Base-by-base conservation (phyloP, 2,888 invertebrate species). In the Caenorhabditis japonica region DNA sequence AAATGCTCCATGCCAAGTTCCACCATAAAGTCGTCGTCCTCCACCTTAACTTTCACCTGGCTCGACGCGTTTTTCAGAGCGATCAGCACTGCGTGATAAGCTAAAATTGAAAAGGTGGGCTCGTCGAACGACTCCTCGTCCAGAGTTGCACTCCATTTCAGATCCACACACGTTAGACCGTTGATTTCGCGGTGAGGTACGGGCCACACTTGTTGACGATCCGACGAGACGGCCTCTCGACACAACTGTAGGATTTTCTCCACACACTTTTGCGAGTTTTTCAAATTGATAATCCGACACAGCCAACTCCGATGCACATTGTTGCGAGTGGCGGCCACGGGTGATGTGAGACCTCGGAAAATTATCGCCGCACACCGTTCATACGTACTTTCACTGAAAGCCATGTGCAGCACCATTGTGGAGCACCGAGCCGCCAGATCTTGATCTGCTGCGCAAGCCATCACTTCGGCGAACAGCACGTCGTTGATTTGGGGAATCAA, bases 251-350 rank as follows among this genome's bases (percentile, higher is more conserved):
- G 46, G 12, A 68, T 12, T 4, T 12, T 36, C 27, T 52, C 52
- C 4, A 68, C 33, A 17, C 68, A 68, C 8, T 39, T 38, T 10
- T 46, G 27, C 2, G 68, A 33, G 8, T 38, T 46, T 53, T 58
- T 59, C 15, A 52, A 33, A n/a, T 30, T 52, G 21, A 72, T 64
- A 1, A 72, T 44, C 4, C 72, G 52, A 15, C 52, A 41, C 0
- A 72, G 27, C 72, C 72, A 72, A 1, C 59, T 34, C 7, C 72
- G 52, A 33, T 21, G 43, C 0, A 59, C 72, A 17, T 72, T 72
- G 30, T 46, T 64, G 4, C 62, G 46, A 19, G 47, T 33, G 13
- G 58, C 23, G 25, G 36, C 19, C 13, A 46, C 15, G 8, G 58
- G 58, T 0, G 64, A 64, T 12, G 41, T 47, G 3, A 64, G 53